Base-by-base conservation (phyloP, 2,888 invertebrate species). In the Eilema caniola region DNA sequence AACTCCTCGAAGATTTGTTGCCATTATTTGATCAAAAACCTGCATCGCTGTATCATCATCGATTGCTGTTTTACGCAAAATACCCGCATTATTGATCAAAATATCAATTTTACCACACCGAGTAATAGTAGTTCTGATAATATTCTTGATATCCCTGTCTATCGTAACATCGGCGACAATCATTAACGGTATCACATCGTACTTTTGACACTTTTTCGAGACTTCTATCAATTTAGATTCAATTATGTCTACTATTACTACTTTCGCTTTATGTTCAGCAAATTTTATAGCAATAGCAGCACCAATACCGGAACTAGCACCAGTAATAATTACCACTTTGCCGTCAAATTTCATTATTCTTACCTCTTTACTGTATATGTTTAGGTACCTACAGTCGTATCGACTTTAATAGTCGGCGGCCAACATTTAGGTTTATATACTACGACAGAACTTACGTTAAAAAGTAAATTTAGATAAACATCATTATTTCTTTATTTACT, bases 221-320 rank as follows among this genome's bases (percentile, higher is more conserved):
- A 89, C 84, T 16, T 72, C 67, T 3, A 81, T 80, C 0, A 92
- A 74, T 71, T 88, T 91, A 0, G 59, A 67, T 67, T 87, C 85
- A 59, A 89, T 89, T 76, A 90, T 86, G 41, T 85, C 89, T 0
- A 89, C 85, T 14, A 90, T 80, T 0, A 77, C 87, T 1, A 92
- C 81, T 4, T 80, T 65, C 3, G 90, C 91, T 4, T 86, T 87
- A 78, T 90, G 85, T 71, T 84, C 86, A 25, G 88, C 82, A 24
- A 90, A 89, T 0, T 70, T n/a, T 16, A 86, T 69, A 0, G 89
- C 90, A 16, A 86, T 83, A 1, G 88, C 77, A 0, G 89, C 90
- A 11, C 92, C 91, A 3, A 91, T 90, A 0, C 91, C 90, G 0
- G 88, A 85, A 70, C 89, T 88, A 0, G 84, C 87, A 1, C 91